These are phyloP conservation scores for Drosophila melanocephala DNA, from an alignment of 2,888 invertebrate species.

Conservation along the genomic window DNA sequence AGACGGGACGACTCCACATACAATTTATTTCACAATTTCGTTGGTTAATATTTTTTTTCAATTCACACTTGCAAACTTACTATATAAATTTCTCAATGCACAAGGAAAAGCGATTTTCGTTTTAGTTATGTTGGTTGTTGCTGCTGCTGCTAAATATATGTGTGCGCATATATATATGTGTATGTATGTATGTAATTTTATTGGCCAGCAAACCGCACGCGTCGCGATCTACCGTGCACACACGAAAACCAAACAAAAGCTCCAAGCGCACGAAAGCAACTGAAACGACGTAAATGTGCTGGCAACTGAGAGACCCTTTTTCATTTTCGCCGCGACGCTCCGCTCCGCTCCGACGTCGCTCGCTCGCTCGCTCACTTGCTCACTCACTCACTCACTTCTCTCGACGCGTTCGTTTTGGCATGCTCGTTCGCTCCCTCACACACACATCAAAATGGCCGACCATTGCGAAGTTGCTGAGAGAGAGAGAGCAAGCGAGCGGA, in stretches of 20 bases:
- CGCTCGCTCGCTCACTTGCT: constrained; percentile 30
- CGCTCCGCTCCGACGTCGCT: constrained; percentile 48
- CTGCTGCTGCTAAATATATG: constrained; percentile 25
- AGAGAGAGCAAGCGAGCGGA: constrained; percentile 10
- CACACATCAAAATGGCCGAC: constrained; percentile 64
- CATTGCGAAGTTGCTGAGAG: constrained; percentile 65
- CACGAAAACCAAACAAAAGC: constrained; percentile 83
- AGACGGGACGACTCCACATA: constrained; percentile 51
- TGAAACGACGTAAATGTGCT: constrained; percentile 78
- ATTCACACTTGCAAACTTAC: constrained; percentile 68
- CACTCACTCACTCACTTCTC: constrained; percentile 15
- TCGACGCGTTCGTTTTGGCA: constrained; percentile 53
- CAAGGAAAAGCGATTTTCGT: constrained; percentile 59
- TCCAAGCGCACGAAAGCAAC: constrained; percentile 83
- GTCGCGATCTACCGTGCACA: constrained; percentile 78
- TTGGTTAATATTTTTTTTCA: neutral
- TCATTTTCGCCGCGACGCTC: constrained; percentile 55
- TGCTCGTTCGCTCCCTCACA: constrained; percentile 48
- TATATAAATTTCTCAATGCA: constrained; percentile 54
- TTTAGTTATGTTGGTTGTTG: constrained; percentile 42
- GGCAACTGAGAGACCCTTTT: constrained; percentile 71
- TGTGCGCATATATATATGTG: constrained; percentile 18
- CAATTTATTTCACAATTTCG: constrained; percentile 68
- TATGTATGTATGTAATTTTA: constrained; percentile 36
- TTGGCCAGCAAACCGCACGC: constrained; percentile 75